phyloP scores from a whole-genome alignment of 2,888 invertebrate species.

The Megamerina dolium region DNA sequence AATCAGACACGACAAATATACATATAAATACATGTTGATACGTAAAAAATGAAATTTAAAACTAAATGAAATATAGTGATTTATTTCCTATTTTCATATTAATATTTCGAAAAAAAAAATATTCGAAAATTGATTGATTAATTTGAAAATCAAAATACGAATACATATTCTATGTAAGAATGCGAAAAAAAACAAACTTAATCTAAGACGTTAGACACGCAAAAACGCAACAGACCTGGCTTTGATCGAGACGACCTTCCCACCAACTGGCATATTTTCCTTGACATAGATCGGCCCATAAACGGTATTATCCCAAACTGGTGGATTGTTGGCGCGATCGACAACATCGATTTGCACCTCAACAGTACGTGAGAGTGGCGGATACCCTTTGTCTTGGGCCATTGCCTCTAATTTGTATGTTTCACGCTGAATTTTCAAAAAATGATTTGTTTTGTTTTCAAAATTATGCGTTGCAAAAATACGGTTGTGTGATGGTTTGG shows the following conservation, averaged over 20 bases:
- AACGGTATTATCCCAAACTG: constrained; percentile 93
- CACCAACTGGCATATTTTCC: constrained; percentile 96
- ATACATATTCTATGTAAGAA: too few species aligned
- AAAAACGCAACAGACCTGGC: constrained; percentile 89
- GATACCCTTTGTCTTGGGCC: constrained; percentile 96
- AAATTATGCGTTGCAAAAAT: not conserved
- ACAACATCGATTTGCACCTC: constrained; percentile 98
- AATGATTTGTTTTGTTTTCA: constrained; percentile 10
- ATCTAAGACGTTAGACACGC: too few species aligned
- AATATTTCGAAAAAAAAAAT: too few species aligned
- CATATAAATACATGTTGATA: too few species aligned
- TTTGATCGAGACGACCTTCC: constrained; percentile 96
- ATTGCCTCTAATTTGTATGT: constrained; percentile 97
- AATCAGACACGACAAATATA: too few species aligned
- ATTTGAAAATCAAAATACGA: too few species aligned
- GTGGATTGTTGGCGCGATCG: constrained; percentile 96
- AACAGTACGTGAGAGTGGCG: constrained; percentile 91
- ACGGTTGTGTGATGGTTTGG: not conserved
- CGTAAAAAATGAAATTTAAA: too few species aligned
- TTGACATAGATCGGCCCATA: constrained; percentile 96
- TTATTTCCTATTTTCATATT: too few species aligned
- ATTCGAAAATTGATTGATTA: too few species aligned
- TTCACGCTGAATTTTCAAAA: constrained; percentile 65
- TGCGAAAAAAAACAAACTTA: too few species aligned
- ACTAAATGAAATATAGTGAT: too few species aligned